Conservation (phyloP, 2,888 invertebrate genomes). For the Cantharis lateralis region DNA sequence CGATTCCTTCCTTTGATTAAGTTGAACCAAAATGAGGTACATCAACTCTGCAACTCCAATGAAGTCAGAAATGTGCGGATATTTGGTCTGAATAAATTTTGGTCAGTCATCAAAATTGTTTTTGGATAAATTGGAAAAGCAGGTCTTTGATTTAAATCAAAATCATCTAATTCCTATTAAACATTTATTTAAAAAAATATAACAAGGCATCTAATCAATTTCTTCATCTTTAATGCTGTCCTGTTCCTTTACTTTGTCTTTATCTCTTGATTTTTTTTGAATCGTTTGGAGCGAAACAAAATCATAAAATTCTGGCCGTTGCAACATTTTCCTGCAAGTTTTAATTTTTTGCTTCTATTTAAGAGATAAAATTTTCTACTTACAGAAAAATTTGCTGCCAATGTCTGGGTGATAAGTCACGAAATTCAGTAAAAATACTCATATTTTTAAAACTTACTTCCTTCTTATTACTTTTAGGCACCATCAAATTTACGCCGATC, state of each 20-base stretch:
- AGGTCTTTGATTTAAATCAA: not conserved
- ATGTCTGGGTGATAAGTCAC: constrained; percentile 67
- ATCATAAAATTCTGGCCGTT: not conserved
- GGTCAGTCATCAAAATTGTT: no score
- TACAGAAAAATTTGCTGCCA: constrained; percentile 53
- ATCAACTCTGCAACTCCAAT: no score
- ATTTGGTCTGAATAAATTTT: no score
- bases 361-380: not conserved
- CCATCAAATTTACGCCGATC: constrained; percentile 60
- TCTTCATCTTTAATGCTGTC: not conserved
- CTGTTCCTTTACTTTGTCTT: not conserved
- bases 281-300: not conserved
- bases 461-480: constrained; percentile 36
- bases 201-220: not conserved
- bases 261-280: not conserved
- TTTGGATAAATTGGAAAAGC: no score
- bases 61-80: no score
- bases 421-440: constrained; percentile 74
- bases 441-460: constrained; percentile 58
- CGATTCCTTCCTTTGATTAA: no score
- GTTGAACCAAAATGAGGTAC: no score
- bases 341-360: not conserved
- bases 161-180: not conserved
- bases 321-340: not conserved
- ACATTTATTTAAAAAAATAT: not conserved